Evolutionary conservation across 2,888 invertebrate species (phyloP), one percentile per base, ranked within the genome.

Genomic region (Drosophila nigricruria): DNA sequence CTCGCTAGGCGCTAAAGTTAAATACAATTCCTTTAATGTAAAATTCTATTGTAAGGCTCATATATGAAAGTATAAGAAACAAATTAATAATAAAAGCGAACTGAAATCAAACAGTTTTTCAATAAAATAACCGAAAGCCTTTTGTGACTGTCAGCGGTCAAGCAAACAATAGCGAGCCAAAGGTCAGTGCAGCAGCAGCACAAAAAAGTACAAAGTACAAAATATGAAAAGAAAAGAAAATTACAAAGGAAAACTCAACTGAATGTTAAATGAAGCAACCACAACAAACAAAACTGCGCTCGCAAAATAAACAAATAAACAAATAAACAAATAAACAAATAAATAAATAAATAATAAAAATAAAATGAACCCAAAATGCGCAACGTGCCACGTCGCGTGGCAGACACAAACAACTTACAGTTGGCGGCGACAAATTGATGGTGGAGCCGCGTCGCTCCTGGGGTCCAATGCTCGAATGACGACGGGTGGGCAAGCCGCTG

Each of bases 401-500:
- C 57, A 63, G 71, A 59, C 71, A 76, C 56, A 79, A 81, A 81
- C 80, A 88, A 95, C 96, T 95, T 95, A 97, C 97, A 94, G 97
- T 96, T 81, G 97, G 97, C 81, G 97, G 97, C 71, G 97, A 97
- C 71, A 97, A 94, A 93, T 97, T 97, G 80, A 96, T 96, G 71
- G 96, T 96, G 16, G 97, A 97, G 64, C 96, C 96, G 60, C 97
- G 95, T 74, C 97, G 95, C 92, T 98, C 97, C 91, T 97, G 97
- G 0, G 97, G 97, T 25, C 97, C 97, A 85, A 97, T 97, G 93
- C 97, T 97, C 64, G 97, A 98, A 93, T 98, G 98, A 27, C 98
- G 95, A 59, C 98, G 95, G 38, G 96, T 96, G 18, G 97, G 97
- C 70, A 98, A 93, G 0, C 97, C 97, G 70, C 88, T 89, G 65